A percentile compares a stretch with the other conserved stretches of the same genome.
phyloP scores from a whole-genome alignment of 23 tunicate species.

The Ciona savignyi region DNA sequence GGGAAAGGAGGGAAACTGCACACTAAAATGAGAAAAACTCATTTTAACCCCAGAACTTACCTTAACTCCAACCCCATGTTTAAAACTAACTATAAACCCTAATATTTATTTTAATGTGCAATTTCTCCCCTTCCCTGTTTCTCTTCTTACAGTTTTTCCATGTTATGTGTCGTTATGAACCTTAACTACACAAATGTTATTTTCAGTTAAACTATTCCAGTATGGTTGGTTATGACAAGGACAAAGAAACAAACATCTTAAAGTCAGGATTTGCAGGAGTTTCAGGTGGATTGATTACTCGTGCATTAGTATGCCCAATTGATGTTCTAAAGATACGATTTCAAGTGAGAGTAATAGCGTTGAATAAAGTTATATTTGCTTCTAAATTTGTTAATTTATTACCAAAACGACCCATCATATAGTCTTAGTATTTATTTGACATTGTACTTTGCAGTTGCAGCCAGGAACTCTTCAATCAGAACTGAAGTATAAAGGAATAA shows the following conservation, averaged over 20 bases:
- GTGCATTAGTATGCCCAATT: slow-evolving; percentile 62
- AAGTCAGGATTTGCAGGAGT: slow-evolving; percentile 57
- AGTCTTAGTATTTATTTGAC: not conserved
- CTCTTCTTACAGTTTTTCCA: too few species aligned
- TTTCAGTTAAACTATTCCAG: not conserved
- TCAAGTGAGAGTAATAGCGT: slow-evolving; percentile 53
- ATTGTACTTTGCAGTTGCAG: slow-evolving; percentile 46
- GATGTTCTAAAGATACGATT: slow-evolving; percentile 90
- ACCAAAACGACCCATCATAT: not conserved
- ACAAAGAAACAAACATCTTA: slow-evolving; percentile 23
- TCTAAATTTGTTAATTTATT: not conserved
- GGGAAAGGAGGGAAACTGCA: too few species aligned
- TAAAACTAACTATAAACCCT: too few species aligned
- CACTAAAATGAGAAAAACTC: too few species aligned
- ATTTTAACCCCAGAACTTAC: too few species aligned
- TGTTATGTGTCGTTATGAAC: too few species aligned
- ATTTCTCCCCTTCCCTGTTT: too few species aligned
- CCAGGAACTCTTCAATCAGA: slow-evolving; percentile 19
- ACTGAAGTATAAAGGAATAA: slow-evolving; percentile 38
- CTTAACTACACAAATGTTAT: not conserved
- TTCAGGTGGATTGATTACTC: slow-evolving; percentile 67
- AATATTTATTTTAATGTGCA: too few species aligned
- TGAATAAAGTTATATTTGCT: not conserved
- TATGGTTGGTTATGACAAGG: slow-evolving; percentile 84
- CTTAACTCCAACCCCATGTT: too few species aligned